phyloP scores from a whole-genome alignment of 2,113 vertebrate species.

The Sigmodon hispidus region DNA sequence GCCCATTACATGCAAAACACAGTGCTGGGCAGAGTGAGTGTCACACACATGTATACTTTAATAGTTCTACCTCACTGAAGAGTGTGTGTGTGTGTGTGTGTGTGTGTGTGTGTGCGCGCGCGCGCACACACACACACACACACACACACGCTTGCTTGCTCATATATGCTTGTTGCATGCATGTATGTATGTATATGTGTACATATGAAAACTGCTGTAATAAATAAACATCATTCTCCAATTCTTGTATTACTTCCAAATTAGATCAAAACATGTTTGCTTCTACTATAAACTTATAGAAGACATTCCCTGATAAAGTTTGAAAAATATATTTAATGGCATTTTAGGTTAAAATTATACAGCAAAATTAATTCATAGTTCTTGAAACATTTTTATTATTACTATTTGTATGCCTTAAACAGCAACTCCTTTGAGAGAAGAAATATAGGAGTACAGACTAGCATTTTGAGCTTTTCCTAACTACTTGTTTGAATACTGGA shows the following conservation, averaged over 20 bases:
- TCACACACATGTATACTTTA: not conserved
- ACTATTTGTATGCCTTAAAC: not conserved
- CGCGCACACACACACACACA: too few species aligned
- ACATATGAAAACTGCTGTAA: not conserved
- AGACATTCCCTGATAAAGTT: conserved; percentile 1
- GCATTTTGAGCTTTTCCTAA: not conserved
- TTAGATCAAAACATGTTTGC: not conserved
- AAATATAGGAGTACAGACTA: not conserved
- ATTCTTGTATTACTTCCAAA: not conserved
- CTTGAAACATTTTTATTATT: conserved; percentile 46
- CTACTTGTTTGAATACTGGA: conserved; percentile 28
- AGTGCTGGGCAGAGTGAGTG: not conserved
- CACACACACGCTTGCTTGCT: too few species aligned
- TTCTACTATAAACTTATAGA: not conserved
- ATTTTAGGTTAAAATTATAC: conserved; percentile 39
- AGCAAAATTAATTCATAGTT: conserved; percentile 33
- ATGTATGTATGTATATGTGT: not conserved
- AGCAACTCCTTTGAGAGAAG: not conserved
- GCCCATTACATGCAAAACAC: conserved; percentile 26
- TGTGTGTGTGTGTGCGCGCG: not conserved
- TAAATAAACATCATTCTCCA: not conserved
- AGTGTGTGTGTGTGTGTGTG: not conserved
- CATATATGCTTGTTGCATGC: not conserved
- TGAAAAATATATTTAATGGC: not conserved
- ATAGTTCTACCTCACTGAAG: not conserved